A percentile compares a stretch with the other conserved stretches of the same genome.
Evolutionary conservation across 2,797 vertebrate species (phyloP).

Genomic region (Toxotes lorentzi): DNA sequence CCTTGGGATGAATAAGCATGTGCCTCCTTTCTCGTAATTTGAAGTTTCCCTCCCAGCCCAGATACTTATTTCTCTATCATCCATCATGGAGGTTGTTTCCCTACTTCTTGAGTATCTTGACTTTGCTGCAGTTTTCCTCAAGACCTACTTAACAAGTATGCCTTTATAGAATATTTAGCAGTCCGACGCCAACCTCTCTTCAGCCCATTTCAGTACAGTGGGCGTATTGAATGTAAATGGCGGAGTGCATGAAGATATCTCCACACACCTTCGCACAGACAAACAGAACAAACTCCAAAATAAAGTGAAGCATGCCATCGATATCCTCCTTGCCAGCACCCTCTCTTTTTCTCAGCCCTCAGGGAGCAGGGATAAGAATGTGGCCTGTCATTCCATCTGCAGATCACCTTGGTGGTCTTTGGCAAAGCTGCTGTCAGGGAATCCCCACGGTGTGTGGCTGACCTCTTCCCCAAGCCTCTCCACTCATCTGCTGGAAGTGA

Average conservation of each 20-base stretch:
- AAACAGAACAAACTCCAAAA: slow-evolving; percentile 46
- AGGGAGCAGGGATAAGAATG: slow-evolving; percentile 67
- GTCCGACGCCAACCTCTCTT: slow-evolving; percentile 39
- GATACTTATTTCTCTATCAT: slow-evolving; percentile 79
- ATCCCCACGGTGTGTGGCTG: slow-evolving; percentile 70
- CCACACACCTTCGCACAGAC: slow-evolving; percentile 51
- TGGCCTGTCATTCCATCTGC: slow-evolving; percentile 67
- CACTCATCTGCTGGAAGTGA: slow-evolving; percentile 80
- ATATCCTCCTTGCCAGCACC: slow-evolving; percentile 38
- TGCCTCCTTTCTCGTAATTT: slow-evolving; percentile 77
- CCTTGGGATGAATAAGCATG: slow-evolving; percentile 69
- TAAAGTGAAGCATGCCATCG: slow-evolving; percentile 49
- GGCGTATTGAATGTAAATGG: slow-evolving; percentile 61
- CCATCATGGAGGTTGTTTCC: slow-evolving; percentile 78
- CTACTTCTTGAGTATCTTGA: slow-evolving; percentile 48
- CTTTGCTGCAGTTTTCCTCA: slow-evolving; percentile 51
- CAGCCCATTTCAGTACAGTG: slow-evolving; percentile 57
- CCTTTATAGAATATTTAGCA: slow-evolving; percentile 65
- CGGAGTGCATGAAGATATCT: slow-evolving; percentile 50
- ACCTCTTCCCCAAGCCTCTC: slow-evolving; percentile 74
- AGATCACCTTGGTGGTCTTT: slow-evolving; percentile 81
- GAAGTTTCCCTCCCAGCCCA: slow-evolving; percentile 75
- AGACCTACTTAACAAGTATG: slow-evolving; percentile 63
- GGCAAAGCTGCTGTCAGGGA: slow-evolving; percentile 73
- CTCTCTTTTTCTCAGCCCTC: slow-evolving; percentile 43